Percentiles rank a stretch among this genome's conserved stretches.
Conservation (phyloP, 2,797 vertebrate species). For the Falco novaeseelandiae region DNA sequence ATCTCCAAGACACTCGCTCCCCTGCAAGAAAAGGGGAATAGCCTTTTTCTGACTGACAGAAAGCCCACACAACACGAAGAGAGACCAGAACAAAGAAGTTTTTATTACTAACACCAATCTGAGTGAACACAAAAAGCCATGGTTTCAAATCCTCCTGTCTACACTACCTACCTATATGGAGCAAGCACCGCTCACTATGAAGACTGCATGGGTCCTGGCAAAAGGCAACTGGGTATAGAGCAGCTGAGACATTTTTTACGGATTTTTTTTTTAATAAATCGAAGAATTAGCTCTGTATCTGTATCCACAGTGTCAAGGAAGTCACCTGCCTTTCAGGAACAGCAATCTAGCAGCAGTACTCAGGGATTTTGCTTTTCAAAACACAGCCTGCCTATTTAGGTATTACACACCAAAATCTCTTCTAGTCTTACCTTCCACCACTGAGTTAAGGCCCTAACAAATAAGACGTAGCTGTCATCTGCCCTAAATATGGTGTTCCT, state of each 20-base stretch:
- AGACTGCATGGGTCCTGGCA: background rate
- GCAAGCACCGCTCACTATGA: background rate
- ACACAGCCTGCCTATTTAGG: background rate
- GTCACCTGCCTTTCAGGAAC: background rate
- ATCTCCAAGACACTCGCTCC: background rate
- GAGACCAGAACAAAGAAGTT: background rate
- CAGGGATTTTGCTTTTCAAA: background rate
- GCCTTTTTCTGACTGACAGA: background rate
- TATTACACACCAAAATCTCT: background rate
- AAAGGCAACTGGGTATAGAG: background rate
- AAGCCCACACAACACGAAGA: background rate
- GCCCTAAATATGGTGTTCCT: background rate
- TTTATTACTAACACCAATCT: background rate
- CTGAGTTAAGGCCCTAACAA: background rate
- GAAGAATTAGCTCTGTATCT: background rate
- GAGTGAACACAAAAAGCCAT: background rate
- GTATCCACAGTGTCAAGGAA: background rate
- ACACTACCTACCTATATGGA: accelerated
- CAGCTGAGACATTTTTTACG: background rate
- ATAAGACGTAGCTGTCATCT: background rate
- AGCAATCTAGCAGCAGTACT: background rate
- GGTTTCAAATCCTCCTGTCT: background rate
- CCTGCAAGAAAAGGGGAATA: background rate
- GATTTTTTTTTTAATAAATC: background rate
- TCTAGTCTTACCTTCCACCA: background rate